phyloP scores from a whole-genome alignment of 2,797 vertebrate species.

The Urocyon cinereoargenteus region DNA sequence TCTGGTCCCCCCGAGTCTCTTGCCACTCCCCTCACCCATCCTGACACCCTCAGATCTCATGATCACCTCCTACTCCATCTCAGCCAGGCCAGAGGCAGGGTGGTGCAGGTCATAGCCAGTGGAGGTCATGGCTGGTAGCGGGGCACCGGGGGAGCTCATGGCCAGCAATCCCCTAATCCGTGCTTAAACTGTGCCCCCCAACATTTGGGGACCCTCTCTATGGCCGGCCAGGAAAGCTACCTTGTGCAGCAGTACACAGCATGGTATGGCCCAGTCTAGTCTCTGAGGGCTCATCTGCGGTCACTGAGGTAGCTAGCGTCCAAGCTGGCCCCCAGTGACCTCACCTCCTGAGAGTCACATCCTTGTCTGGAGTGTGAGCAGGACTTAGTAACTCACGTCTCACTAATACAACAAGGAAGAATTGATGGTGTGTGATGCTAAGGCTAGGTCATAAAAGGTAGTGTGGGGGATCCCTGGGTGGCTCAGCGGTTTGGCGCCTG shows the following conservation, averaged over 20 bases:
- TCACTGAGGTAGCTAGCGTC: not conserved
- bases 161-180: not conserved
- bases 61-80: not conserved
- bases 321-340: not conserved
- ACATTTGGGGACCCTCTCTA: not conserved
- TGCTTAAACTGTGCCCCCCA: not conserved
- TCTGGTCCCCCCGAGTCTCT: not conserved
- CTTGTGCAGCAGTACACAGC: not conserved
- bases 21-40: not conserved
- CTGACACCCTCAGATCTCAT: not conserved
- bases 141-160: not conserved
- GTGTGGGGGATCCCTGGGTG: not conserved
- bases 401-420: not conserved
- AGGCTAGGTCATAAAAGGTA: not conserved
- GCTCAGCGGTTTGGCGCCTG: too few relatives aligned
- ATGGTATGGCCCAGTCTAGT: fast-evolving
- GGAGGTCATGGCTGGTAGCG: too few relatives aligned
- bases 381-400: not conserved
- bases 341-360: not conserved
- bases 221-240: not conserved
- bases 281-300: not conserved
- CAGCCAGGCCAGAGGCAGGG: not conserved
- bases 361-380: not conserved
- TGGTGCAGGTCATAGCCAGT: not conserved
- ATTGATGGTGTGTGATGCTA: not conserved